Conservation (phyloP, 1,140 invertebrate species). For the Oedothorax gibbosus region DNA sequence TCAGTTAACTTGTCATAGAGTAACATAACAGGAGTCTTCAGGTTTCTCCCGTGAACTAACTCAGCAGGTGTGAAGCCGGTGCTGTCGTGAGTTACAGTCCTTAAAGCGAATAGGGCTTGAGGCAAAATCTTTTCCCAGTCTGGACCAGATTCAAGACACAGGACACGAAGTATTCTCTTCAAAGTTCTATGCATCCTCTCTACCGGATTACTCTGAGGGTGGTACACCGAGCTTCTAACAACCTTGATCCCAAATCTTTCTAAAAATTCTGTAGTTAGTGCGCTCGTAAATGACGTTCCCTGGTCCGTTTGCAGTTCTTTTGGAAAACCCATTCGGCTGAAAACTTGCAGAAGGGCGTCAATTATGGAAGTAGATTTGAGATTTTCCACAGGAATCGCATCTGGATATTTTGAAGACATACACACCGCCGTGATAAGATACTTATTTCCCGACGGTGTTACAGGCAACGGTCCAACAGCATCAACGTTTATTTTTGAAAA, state of each 20-base stretch:
- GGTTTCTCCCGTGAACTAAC: slow-evolving; percentile 7
- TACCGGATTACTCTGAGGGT: slow-evolving; percentile 10
- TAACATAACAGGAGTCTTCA: neutral
- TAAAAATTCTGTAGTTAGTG: neutral
- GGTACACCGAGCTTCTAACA: neutral
- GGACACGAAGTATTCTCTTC: slow-evolving; percentile 29
- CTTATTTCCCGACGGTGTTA: neutral
- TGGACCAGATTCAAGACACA: neutral
- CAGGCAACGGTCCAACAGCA: neutral
- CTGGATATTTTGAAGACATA: slow-evolving; percentile 20
- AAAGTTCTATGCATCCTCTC: slow-evolving; percentile 19
- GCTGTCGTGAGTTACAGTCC: too few relatives aligned
- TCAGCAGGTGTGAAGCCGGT: neutral
- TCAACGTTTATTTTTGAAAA: slow-evolving; percentile 13
- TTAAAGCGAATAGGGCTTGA: too few relatives aligned
- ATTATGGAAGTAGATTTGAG: neutral
- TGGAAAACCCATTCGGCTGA: slow-evolving; percentile 17
- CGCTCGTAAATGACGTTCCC: neutral
- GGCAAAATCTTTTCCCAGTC: slow-evolving; percentile 3
- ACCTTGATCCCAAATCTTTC: neutral
- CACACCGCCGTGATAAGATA: neutral
- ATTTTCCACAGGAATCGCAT: neutral
- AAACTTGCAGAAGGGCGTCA: neutral
- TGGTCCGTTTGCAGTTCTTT: slow-evolving; percentile 2
- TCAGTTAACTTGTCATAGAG: neutral